Evolutionary conservation across 1,140 invertebrate species (phyloP).

Genomic region (Listronotus oregonensis): DNA sequence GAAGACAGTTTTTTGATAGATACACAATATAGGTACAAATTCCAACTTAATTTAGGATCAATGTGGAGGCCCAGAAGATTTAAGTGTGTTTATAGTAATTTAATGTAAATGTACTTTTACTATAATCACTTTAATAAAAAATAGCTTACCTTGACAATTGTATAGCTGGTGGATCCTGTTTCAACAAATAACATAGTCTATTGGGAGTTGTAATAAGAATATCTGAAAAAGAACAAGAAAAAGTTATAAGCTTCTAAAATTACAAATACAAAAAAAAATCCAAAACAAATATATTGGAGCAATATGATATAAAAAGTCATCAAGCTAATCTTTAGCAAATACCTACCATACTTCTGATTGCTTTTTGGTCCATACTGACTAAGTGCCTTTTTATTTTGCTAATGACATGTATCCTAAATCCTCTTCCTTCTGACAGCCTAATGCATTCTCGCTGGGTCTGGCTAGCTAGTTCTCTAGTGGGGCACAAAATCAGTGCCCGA

Average conservation of each 20-base stretch:
- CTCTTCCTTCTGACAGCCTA: constrained; percentile 73
- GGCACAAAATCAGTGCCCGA: constrained; percentile 85
- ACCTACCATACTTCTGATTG: constrained; percentile 69
- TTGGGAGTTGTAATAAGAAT: constrained; percentile 97
- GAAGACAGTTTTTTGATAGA: no score
- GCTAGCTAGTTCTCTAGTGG: constrained; percentile 90
- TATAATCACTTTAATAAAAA: no score
- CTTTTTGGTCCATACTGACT: constrained; percentile 68
- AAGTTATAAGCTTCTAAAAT: constrained; percentile 13
- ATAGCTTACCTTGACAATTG: constrained; percentile 72
- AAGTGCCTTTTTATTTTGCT: constrained; percentile 70
- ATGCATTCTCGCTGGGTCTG: constrained; percentile 87
- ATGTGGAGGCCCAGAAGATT: no score
- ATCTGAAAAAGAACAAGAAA: constrained; percentile 66
- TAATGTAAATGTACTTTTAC: no score
- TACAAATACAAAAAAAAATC: neutral
- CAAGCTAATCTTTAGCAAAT: neutral
- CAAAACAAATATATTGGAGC: neutral
- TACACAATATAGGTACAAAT: no score
- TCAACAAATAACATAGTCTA: constrained; percentile 83
- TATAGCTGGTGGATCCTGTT: constrained; percentile 77
- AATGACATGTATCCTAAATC: constrained; percentile 74
- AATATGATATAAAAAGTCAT: neutral
- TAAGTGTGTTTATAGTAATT: no score
- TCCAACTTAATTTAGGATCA: no score